Evolutionary conservation across 2,113 vertebrate genomes (phyloP), one percentile per base, ranked within the genome.

Genomic region (Eretmochelys imbricata): DNA sequence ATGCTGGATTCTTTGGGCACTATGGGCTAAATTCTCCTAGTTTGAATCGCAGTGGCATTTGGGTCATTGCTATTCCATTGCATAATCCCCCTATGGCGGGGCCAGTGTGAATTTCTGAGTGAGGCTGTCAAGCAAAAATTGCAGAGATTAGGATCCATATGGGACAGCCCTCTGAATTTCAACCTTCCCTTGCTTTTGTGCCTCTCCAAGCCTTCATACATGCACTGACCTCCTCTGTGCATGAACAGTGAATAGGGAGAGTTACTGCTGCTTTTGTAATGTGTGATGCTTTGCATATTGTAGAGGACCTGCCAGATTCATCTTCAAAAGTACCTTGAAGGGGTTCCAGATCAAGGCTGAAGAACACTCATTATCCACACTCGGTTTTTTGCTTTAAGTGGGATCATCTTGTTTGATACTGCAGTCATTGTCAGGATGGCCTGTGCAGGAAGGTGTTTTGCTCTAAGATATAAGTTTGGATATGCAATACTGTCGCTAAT

Each of bases 11-110:
- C 35, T 69, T 89, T 38, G 2, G 27, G 80, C 22, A 79, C 65
- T 93, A 95, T 57, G 53, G 94, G 50, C 94, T n/a, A 54, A 42
- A 79, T 91, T 85, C 46, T 83, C 25, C 55, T 78, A 72, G 13
- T 75, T 89, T 84, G 87, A 84, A 95, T 29, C 94, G 55, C 80
- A 54, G 82, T 91, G 80, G 85, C 93, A 96, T 14, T 80, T 83
- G 84, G 93, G 92, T 96, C 96, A 95, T 87, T 97, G 81, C 65
- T 95, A 96, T 96, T 96, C 95, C 53, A 91, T 50, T 89, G 85
- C 85, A 96, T 93, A 75, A 89, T 69, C 24, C 83, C 78, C 50
- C 27, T 87, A 92, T 93, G 90, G 95, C 95, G 16, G 29, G 46
- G 91, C 93, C 91, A 94, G 89, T 78, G 72, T 75, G 35, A 69